Base-by-base conservation (phyloP, 2,113 vertebrate species). In the Tupaia tana region DNA sequence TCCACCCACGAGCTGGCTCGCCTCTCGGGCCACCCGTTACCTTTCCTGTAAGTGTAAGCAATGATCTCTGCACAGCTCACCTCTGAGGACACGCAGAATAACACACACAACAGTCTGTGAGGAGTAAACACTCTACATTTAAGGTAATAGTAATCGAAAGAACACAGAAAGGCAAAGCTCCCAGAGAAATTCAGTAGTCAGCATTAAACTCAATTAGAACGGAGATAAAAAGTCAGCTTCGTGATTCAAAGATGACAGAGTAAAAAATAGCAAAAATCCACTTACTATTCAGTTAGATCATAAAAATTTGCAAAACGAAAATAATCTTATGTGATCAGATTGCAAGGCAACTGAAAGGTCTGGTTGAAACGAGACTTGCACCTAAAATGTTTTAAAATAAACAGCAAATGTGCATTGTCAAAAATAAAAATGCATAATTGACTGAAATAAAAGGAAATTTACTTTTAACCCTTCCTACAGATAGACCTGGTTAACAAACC, bases 271-370 rank as follows among this genome's bases (percentile, higher is more conserved):
- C 10, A 88, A 19, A 91, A 88, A 88, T 59, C 5, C 43, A 70
- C 14, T 92, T 93, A 91, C 74, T 88, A 86, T 63, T 93, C 18
- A 92, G 27, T 56, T 82, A 88, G 15, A 71, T 86, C 9, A 86
- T 90, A 96, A 92, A 90, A 86, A 80, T 94, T 95, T 79, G 25
- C 29, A 88, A 96, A 93, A 79, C 19, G 24, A 89, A 66, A 90
- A 66, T 85, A 91, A 79, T 90, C 19, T 15, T 84, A 25, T 52
- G 24, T 94, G 56, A 96, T 84, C 56, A 95, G 86, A 93, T 95
- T 90, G 89, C 20, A 95, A 87, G 71, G 6, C 66, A 83, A 86
- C 56, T 90, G 71, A 94, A 90, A 70, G 34, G 34, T 70, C 89
- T 93, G 22, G 29, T 90, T 94, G 75, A 93, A 94, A 95, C 34